Evolutionary conservation across 2,113 vertebrate genomes (phyloP).

Genomic region (Phaethon lepturus): DNA sequence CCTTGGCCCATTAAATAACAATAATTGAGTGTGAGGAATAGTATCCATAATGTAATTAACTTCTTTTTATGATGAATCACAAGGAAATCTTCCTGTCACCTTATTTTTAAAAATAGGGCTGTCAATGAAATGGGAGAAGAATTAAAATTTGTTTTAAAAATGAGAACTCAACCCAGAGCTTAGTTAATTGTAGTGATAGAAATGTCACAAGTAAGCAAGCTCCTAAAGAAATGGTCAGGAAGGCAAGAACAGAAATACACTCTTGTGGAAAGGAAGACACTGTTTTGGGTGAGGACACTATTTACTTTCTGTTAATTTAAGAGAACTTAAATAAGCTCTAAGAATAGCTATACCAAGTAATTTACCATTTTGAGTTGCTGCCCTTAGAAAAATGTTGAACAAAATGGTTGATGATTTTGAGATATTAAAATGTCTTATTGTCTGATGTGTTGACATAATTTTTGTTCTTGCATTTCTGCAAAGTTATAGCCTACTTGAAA

Average conservation of each 20-base stretch:
- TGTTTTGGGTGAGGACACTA: not conserved
- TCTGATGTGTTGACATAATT: not conserved
- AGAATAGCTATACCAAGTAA: not conserved
- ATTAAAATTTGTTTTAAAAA: not conserved
- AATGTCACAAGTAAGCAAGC: not conserved
- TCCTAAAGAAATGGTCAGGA: not conserved
- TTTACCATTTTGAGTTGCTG: not conserved
- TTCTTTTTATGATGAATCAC: constrained; percentile 1
- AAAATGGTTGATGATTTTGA: not conserved
- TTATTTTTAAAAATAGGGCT: constrained; percentile 15
- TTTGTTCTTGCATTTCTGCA: not conserved
- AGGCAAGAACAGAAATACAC: not conserved
- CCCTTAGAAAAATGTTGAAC: not conserved
- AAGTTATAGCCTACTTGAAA: not conserved
- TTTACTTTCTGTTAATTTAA: not conserved
- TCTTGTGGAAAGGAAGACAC: not conserved
- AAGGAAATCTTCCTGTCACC: not conserved
- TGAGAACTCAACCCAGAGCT: not conserved
- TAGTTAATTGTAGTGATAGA: constrained; percentile 11
- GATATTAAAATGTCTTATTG: not conserved
- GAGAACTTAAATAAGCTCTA: not conserved
- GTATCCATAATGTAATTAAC: not conserved
- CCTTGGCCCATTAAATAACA: not conserved
- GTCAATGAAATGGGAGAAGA: not conserved
- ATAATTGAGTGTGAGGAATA: not conserved